A percentile compares a stretch with the other conserved stretches of the same genome.
These are phyloP conservation scores for Calycopis cecrops DNA, from an alignment of 1,140 invertebrate species.

Conservation along the genomic window DNA sequence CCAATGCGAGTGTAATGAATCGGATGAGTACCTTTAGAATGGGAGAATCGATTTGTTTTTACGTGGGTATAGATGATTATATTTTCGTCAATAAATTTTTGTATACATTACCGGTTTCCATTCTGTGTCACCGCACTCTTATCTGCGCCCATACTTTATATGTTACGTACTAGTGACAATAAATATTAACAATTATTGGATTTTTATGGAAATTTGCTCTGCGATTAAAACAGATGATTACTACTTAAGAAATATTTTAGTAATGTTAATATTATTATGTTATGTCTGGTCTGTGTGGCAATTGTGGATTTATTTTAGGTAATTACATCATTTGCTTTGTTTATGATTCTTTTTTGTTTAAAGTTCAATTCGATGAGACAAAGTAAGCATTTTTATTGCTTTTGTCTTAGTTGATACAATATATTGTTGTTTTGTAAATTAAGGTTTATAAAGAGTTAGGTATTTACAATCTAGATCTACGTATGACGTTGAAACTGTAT, in stretches of 20 bases:
- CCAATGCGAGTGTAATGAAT: constrained; percentile 68
- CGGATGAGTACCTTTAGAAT: constrained; percentile 52
- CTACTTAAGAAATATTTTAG: not conserved
- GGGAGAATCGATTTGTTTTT: constrained; percentile 58
- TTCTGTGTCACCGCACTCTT: constrained; percentile 50
- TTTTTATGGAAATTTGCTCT: constrained; percentile 12
- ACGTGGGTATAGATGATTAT: constrained; percentile 58
- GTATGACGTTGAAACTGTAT: not conserved
- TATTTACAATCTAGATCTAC: too few species aligned
- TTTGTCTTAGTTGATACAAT: not conserved
- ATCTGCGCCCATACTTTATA: constrained; percentile 36
- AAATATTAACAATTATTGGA: constrained; percentile 13
- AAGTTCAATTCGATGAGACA: not conserved
- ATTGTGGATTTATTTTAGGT: constrained; percentile 30
- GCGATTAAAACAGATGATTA: constrained; percentile 5
- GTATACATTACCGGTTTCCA: constrained; percentile 57
- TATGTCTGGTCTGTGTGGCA: constrained; percentile 19
- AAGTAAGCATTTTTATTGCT: not conserved
- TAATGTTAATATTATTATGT: constrained; percentile 1
- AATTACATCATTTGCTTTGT: constrained; percentile 38
- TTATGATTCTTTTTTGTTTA: constrained; percentile 7
- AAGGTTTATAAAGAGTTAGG: not conserved
- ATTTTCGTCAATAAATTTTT: constrained; percentile 44
- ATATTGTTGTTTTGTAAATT: not conserved
- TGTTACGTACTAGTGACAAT: constrained; percentile 21